Conservation (phyloP, 1,140 invertebrate species). For the Drosophila lowei region DNA sequence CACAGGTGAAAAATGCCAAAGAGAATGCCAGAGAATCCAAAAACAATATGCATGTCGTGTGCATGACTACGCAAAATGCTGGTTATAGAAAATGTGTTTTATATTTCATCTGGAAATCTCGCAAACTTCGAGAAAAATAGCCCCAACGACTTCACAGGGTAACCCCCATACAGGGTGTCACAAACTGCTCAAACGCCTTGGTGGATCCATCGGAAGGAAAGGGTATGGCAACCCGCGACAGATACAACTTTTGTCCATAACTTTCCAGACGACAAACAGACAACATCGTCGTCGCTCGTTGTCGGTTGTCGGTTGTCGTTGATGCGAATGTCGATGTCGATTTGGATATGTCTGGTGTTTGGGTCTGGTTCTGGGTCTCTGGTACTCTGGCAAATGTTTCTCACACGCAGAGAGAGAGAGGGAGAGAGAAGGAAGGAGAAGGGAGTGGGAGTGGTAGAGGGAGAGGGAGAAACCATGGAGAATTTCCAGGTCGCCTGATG, state of each 20-base stretch:
- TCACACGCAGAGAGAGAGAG: slow-evolving; percentile 12
- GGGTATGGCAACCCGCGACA: slow-evolving; percentile 9
- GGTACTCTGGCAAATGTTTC: slow-evolving; percentile 17
- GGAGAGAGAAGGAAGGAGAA: not conserved
- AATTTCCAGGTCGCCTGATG: slow-evolving; percentile 34
- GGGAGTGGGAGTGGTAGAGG: not conserved
- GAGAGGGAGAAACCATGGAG: slow-evolving; percentile 13
- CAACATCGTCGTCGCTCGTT: slow-evolving; percentile 24
- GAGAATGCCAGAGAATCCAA: too few relatives aligned
- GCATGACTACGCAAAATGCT: too few relatives aligned
- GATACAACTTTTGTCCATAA: slow-evolving; percentile 65
- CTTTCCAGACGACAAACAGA: slow-evolving; percentile 67
- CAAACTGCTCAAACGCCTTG: too few relatives aligned
- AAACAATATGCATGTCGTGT: too few relatives aligned
- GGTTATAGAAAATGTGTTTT: too few relatives aligned
- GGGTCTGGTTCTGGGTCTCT: slow-evolving; percentile 12
- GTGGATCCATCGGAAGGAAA: too few relatives aligned
- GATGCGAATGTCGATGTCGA: slow-evolving; percentile 52
- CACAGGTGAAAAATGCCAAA: too few relatives aligned
- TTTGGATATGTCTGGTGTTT: slow-evolving; percentile 31
- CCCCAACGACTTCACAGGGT: too few relatives aligned
- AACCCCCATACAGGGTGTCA: too few relatives aligned
- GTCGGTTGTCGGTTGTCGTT: slow-evolving; percentile 22
- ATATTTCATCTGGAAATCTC: too few relatives aligned
- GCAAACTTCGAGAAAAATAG: too few relatives aligned